Conservation (phyloP, 2,797 vertebrate genomes). For the Oreortyx pictus region DNA sequence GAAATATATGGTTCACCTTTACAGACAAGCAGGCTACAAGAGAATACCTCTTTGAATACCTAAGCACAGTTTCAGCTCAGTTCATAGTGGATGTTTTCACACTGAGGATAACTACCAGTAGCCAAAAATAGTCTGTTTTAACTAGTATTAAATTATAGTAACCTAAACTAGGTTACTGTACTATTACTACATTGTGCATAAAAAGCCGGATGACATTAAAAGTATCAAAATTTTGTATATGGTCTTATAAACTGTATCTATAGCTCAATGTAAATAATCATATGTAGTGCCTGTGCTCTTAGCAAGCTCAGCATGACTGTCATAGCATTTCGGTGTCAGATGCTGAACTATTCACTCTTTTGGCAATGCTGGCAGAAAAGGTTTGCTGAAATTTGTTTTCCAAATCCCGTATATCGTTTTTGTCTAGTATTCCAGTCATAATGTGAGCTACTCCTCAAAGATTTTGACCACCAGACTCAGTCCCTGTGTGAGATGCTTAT, state of each 20-base stretch:
- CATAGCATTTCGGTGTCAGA: neutral
- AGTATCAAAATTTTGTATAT: neutral
- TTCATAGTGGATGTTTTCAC: neutral
- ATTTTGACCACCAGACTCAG: neutral
- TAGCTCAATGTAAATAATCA: neutral
- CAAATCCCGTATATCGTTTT: neutral
- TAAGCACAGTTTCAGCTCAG: neutral
- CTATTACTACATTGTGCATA: neutral
- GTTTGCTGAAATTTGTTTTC: neutral
- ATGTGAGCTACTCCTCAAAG: neutral
- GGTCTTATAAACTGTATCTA: neutral
- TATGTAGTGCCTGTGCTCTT: neutral
- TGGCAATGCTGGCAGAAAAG: neutral
- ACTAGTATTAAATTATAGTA: neutral
- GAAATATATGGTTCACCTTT: conserved; percentile 44
- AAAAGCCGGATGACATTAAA: neutral
- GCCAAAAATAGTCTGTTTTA: conserved; percentile 1
- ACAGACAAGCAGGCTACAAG: conserved; percentile 59
- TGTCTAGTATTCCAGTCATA: neutral
- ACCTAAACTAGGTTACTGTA: neutral
- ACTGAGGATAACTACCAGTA: neutral
- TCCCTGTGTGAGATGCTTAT: neutral
- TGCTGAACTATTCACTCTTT: neutral
- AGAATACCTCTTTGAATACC: conserved; percentile 24
- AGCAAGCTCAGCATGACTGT: neutral